These are phyloP conservation scores for Drosophila meridionalis DNA, from an alignment of 2,888 invertebrate species.

Conservation along the genomic window DNA sequence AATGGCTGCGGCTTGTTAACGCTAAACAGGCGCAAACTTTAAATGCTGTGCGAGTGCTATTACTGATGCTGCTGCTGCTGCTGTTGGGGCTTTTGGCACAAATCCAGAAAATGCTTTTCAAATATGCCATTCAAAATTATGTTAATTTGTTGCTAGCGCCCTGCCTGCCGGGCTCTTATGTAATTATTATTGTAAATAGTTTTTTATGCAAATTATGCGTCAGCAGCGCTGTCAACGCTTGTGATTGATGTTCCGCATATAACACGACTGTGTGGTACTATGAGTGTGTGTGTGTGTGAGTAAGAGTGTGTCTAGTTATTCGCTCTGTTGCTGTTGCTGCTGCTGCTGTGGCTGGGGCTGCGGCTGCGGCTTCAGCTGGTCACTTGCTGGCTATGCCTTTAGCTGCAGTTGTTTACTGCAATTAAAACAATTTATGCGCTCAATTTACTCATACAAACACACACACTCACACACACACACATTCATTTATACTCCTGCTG, in stretches of 20 bases:
- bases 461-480: not conserved
- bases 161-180: slow-evolving; percentile 32
- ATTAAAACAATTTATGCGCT: slow-evolving; percentile 79
- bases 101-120: slow-evolving; percentile 37
- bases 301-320: slow-evolving; percentile 5
- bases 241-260: slow-evolving; percentile 65
- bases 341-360: not conserved
- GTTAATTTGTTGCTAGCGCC: slow-evolving; percentile 52
- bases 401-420: slow-evolving; percentile 62
- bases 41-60: slow-evolving; percentile 27
- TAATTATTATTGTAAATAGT: slow-evolving; percentile 78
- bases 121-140: slow-evolving; percentile 73
- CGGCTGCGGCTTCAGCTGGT: slow-evolving; percentile 25
- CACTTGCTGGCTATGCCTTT: slow-evolving; percentile 48
- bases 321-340: slow-evolving; percentile 18
- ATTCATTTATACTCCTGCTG: slow-evolving; percentile 16
- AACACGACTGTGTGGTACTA: not conserved
- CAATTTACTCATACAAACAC: slow-evolving; percentile 58
- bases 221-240: slow-evolving; percentile 59
- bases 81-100: slow-evolving; percentile 29
- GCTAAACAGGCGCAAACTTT: slow-evolving; percentile 69
- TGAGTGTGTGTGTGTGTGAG: not conserved
- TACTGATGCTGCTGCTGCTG: not conserved
- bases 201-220: slow-evolving; percentile 70
- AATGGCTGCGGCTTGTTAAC: slow-evolving; percentile 71